Conservation (phyloP, 64 coral and sea anemone species). For the Montipora cactus region DNA sequence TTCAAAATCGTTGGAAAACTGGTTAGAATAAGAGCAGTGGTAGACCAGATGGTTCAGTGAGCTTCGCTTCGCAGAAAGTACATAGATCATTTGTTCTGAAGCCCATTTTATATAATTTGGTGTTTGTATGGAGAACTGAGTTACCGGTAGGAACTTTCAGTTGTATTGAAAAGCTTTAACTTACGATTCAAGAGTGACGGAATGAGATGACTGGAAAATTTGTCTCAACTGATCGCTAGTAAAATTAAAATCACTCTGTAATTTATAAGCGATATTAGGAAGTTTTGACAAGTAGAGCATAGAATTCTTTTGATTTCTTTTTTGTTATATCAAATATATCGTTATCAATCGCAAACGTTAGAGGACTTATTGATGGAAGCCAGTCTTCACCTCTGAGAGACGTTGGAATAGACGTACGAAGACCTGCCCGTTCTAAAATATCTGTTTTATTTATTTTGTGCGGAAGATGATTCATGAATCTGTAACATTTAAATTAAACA, state of each 20-base stretch:
- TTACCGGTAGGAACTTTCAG: not conserved
- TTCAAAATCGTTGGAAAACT: slow-evolving; percentile 1
- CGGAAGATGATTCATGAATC: no score
- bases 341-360: slow-evolving; percentile 2
- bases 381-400: not conserved
- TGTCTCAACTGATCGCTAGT: no score
- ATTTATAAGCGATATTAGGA: no score
- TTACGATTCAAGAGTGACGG: not conserved
- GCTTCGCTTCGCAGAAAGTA: not conserved
- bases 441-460: no score
- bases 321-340: not conserved
- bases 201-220: no score
- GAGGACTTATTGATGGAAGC: not conserved
- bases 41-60: not conserved
- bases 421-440: not conserved
- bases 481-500: no score
- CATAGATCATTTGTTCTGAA: slow-evolving; percentile 12
- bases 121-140: not conserved
- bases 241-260: no score
- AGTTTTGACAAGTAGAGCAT: not conserved
- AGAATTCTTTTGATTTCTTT: not conserved
- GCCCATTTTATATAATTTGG: slow-evolving; percentile 7
- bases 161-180: slow-evolving; percentile 25
- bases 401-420: not conserved
- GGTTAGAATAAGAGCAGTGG: not conserved